Conservation (phyloP, 2,797 vertebrate genomes). For the Acrossocheilus fasciatus region DNA sequence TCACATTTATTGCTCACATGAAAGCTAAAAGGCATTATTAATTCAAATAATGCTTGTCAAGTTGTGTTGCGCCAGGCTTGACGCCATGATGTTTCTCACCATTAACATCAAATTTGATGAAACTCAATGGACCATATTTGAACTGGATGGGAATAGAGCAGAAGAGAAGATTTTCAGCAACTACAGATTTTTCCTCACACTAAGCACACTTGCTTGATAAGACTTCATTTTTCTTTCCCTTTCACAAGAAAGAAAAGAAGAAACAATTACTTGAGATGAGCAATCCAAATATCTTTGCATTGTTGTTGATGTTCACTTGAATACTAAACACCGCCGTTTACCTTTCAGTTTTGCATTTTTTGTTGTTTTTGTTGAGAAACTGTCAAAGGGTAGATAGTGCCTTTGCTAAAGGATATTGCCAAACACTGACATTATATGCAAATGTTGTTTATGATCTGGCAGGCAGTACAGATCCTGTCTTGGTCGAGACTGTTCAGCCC, state of each 20-base stretch:
- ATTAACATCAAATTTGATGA: background rate
- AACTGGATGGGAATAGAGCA: background rate
- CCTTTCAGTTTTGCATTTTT: conserved; percentile 68
- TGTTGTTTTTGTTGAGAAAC: conserved; percentile 62
- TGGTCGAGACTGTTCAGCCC: conserved; percentile 74
- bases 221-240: background rate
- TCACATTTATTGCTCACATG: background rate
- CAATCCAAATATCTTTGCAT: background rate
- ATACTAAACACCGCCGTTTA: conserved; percentile 36
- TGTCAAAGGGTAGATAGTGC: conserved; percentile 65
- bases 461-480: conserved; percentile 78
- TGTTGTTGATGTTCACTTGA: conserved; percentile 23
- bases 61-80: background rate
- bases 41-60: background rate
- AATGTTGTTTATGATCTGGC: conserved; percentile 82
- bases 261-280: conserved; percentile 6
- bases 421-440: conserved; percentile 81
- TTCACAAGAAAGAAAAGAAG: background rate
- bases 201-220: conserved; percentile 5
- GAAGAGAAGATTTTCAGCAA: background rate
- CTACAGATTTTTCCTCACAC: background rate
- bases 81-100: background rate
- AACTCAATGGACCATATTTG: background rate
- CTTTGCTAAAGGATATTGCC: conserved; percentile 69
- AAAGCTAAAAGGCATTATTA: background rate